These are phyloP conservation scores for Platichthys flesus DNA, from an alignment of 2,113 vertebrate genomes.

Conservation along the genomic window DNA sequence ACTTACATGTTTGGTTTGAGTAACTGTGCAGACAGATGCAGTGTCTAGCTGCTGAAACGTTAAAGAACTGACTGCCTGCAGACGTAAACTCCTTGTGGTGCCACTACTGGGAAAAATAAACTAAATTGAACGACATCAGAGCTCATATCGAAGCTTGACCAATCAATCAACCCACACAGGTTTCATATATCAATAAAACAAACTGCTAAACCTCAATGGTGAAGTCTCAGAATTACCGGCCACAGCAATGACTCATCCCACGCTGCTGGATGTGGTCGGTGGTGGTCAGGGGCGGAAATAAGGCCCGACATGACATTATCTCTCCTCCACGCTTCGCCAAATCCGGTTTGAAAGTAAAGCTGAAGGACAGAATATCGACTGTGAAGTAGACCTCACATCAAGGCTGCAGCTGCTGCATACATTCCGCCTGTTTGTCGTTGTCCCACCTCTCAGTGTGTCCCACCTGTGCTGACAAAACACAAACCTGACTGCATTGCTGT, in stretches of 20 bases:
- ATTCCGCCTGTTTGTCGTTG: too few species aligned
- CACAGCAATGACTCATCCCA: conserved; percentile 35
- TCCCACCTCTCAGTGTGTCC: too few species aligned
- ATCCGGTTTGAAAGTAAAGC: conserved; percentile 45
- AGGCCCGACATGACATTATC: conserved; percentile 45
- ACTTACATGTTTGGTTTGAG: too few species aligned
- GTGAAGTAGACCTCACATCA: conserved; percentile 21
- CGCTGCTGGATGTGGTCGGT: not conserved
- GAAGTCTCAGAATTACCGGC: conserved; percentile 11
- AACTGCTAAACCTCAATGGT: conserved; percentile 2
- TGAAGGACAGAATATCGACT: conserved; percentile 42
- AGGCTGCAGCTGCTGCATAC: not conserved
- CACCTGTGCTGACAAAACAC: too few species aligned
- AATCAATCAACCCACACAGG: not conserved
- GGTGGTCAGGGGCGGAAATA: conserved; percentile 37
- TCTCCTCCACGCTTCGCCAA: conserved; percentile 41
- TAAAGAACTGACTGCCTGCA: too few species aligned
- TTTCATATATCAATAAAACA: conserved; percentile 6
- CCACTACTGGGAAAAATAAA: not conserved
- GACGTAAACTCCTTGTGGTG: not conserved
- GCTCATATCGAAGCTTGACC: not conserved
- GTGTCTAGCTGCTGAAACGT: too few species aligned
- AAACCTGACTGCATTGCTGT: too few species aligned
- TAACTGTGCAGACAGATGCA: too few species aligned
- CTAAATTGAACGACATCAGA: not conserved